These are phyloP conservation scores for Pomatorhinus ruficollis DNA, from an alignment of 2,113 vertebrate species.

Conservation along the genomic window DNA sequence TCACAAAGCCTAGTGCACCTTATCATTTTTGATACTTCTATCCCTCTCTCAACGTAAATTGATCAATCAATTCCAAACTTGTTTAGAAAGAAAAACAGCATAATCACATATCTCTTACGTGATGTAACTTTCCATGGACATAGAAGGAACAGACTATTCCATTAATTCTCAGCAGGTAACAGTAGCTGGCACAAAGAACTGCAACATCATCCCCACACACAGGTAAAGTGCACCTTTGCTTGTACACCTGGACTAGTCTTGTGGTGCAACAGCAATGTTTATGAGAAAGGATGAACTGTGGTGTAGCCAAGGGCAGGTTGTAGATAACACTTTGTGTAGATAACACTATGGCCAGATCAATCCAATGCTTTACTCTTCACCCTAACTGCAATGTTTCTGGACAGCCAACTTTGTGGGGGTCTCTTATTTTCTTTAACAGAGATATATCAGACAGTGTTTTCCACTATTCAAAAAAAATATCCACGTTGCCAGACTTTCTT, in stretches of 20 bases:
- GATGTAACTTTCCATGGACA: background rate
- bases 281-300: background rate
- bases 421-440: background rate
- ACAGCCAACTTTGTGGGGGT: background rate
- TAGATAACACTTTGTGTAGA: background rate
- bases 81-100: background rate
- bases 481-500: background rate
- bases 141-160: background rate
- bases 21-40: background rate
- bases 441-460: background rate
- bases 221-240: background rate
- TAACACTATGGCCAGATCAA: background rate
- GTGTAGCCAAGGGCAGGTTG: too few relatives aligned
- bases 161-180: background rate
- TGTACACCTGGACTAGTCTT: background rate
- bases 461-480: background rate
- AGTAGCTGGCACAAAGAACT: background rate
- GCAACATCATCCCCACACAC: fast-evolving
- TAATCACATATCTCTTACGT: fast-evolving
- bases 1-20: background rate
- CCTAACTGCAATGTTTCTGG: background rate
- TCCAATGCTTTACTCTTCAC: background rate
- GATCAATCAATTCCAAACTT: background rate
- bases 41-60: background rate
- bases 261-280: fast-evolving